Conservation (phyloP, 1,140 invertebrate genomes). For the Melanaphis sacchari region DNA sequence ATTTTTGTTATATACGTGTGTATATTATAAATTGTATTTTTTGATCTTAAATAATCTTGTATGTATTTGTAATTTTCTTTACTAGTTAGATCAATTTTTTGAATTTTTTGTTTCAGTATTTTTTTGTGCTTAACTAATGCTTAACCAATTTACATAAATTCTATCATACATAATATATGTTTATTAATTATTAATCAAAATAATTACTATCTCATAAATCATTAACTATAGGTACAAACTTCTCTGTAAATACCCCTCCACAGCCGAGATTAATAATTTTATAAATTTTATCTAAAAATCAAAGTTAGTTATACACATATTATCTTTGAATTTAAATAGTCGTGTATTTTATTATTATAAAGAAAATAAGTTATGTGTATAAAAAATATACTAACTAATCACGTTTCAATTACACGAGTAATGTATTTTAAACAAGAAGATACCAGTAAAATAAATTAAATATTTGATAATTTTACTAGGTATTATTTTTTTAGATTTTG, state of each 20-base stretch:
- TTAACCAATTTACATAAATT: not conserved
- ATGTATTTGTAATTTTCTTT: not conserved
- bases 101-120: not conserved
- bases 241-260: not conserved
- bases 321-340: not conserved
- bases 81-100: too few relatives aligned
- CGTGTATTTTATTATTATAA: not conserved
- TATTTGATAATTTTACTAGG: not conserved
- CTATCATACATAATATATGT: not conserved
- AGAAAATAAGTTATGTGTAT: not conserved
- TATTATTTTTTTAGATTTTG: not conserved
- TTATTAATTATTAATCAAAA: not conserved
- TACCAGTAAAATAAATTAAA: not conserved
- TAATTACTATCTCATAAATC: not conserved
- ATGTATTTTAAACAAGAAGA: not conserved
- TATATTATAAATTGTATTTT: not conserved
- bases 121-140: too few relatives aligned
- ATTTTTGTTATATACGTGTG: not conserved
- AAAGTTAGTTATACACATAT: not conserved
- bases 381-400: not conserved
- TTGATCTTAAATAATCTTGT: not conserved
- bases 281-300: not conserved
- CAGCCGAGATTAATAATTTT: not conserved
- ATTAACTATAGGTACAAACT: not conserved
- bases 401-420: not conserved